Percentiles rank a stretch among this genome's conserved stretches.
Evolutionary conservation across 2,888 invertebrate species (phyloP).

Genomic region (Latheticus oryzae): DNA sequence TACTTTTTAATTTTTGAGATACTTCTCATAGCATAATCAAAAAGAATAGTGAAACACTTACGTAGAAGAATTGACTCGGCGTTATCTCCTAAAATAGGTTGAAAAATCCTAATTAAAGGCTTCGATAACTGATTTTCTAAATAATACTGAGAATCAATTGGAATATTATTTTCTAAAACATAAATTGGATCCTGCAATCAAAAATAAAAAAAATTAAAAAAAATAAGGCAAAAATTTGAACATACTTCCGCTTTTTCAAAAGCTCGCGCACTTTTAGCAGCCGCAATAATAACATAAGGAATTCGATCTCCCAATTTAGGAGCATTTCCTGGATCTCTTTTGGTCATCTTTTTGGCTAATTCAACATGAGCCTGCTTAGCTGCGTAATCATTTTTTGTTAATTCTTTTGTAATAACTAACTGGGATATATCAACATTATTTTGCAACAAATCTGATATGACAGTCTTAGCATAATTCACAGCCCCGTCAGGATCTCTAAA

Average conservation of each 20-base stretch:
- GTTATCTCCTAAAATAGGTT: slow-evolving; percentile 97
- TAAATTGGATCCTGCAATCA: slow-evolving; percentile 86
- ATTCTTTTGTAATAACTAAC: slow-evolving; percentile 95
- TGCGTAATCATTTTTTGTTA: slow-evolving; percentile 95
- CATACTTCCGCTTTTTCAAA: slow-evolving; percentile 93
- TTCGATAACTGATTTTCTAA: slow-evolving; percentile 98
- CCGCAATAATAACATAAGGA: slow-evolving; percentile 94
- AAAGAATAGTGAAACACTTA: slow-evolving; percentile 62
- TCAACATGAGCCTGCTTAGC: slow-evolving; percentile 99
- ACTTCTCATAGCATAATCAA: not conserved
- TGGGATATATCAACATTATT: slow-evolving; percentile 99
- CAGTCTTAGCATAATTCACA: slow-evolving; percentile 84
- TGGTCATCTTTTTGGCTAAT: slow-evolving; percentile 95
- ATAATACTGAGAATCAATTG: slow-evolving; percentile 97
- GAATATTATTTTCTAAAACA: slow-evolving; percentile 96
- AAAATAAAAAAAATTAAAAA: slow-evolving; percentile 8
- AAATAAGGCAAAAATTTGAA: slow-evolving; percentile 24
- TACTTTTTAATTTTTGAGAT: too few relatives aligned
- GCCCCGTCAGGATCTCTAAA: slow-evolving; percentile 95
- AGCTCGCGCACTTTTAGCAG: slow-evolving; percentile 93
- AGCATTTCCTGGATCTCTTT: slow-evolving; percentile 96
- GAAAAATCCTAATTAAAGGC: slow-evolving; percentile 95
- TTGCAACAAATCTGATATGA: slow-evolving; percentile 95
- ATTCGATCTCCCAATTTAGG: slow-evolving; percentile 99
- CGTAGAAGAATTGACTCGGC: slow-evolving; percentile 92